phyloP scores from a whole-genome alignment of 2,888 invertebrate species.

The Hemistola chrysoprasaria region DNA sequence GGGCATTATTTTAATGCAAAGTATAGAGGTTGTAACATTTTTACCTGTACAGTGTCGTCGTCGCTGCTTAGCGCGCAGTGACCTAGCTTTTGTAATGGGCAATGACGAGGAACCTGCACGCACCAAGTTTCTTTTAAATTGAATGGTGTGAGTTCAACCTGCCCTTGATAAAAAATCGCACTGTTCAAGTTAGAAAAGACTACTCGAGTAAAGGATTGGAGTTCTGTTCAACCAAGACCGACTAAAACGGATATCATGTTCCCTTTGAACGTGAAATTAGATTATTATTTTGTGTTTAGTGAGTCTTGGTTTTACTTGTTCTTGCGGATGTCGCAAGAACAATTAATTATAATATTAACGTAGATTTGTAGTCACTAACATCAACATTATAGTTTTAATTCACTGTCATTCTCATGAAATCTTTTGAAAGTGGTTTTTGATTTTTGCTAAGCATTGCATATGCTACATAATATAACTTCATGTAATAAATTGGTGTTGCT shows the following conservation, averaged over 20 bases:
- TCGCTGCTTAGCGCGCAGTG: conserved; percentile 45
- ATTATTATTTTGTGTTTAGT: conserved; percentile 75
- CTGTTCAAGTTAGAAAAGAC: conserved; percentile 82
- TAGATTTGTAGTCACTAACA: conserved; percentile 29
- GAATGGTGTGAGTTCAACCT: conserved; percentile 78
- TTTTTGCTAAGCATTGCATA: conserved; percentile 64
- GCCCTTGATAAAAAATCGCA: conserved; percentile 69
- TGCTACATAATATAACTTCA: conserved; percentile 63
- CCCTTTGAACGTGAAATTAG: conserved; percentile 51
- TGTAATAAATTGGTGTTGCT: conserved; percentile 71
- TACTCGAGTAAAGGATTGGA: conserved; percentile 79
- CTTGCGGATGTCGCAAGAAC: conserved; percentile 56
- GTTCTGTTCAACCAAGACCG: conserved; percentile 82
- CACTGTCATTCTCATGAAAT: conserved; percentile 19
- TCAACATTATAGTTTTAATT: conserved; percentile 21
- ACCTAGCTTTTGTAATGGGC: conserved; percentile 33
- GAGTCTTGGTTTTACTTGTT: conserved; percentile 81
- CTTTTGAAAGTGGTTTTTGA: conserved; percentile 28
- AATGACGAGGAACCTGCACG: conserved; percentile 69
- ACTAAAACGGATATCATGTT: conserved; percentile 74
- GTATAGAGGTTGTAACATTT: conserved; percentile 92
- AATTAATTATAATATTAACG: conserved; percentile 36
- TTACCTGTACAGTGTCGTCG: conserved; percentile 75
- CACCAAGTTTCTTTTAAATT: conserved; percentile 80
- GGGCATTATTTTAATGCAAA: conserved; percentile 96